Conservation (phyloP, 1,140 invertebrate genomes). For the Drosophila ercepeae region DNA sequence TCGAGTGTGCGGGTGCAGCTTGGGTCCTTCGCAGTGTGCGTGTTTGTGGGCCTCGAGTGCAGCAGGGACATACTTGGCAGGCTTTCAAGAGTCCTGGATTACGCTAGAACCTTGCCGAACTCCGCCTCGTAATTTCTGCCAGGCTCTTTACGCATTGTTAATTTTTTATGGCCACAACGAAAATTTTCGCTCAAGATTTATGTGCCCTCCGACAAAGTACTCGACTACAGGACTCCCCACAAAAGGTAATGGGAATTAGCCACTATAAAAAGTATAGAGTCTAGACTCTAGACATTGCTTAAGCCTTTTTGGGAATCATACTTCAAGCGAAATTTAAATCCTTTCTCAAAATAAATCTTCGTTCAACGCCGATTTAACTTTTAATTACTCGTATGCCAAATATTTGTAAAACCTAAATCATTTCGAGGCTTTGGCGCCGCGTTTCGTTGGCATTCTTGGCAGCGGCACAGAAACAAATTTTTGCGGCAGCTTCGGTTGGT, state of each 20-base stretch:
- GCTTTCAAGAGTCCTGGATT: conserved; percentile 30
- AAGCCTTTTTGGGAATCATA: background rate
- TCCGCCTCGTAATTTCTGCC: conserved; percentile 35
- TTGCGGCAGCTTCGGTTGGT: conserved; percentile 1
- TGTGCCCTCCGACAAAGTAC: conserved; percentile 40
- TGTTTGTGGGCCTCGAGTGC: conserved; percentile 46
- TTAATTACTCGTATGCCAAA: conserved; percentile 38
- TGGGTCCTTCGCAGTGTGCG: no score
- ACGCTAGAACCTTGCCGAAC: conserved; percentile 14
- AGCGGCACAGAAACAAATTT: conserved; percentile 11
- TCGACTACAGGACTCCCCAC: conserved; percentile 2
- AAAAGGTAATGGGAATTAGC: conserved; percentile 10
- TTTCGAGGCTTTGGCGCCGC: background rate
- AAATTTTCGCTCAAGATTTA: conserved; percentile 53
- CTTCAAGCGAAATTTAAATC: background rate
- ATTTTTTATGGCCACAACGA: conserved; percentile 64
- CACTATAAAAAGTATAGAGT: background rate
- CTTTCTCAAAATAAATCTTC: background rate
- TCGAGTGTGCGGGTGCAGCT: conserved; percentile 19
- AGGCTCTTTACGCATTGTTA: conserved; percentile 56
- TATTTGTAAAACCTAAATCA: conserved; percentile 25
- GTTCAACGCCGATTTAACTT: background rate
- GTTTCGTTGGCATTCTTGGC: conserved; percentile 16
- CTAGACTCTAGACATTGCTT: background rate
- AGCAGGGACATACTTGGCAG: conserved; percentile 46